Evolutionary conservation across 64 coral and sea anemone species (phyloP), one percentile per base, ranked within the genome.

Genomic region (Acropora tenuis): DNA sequence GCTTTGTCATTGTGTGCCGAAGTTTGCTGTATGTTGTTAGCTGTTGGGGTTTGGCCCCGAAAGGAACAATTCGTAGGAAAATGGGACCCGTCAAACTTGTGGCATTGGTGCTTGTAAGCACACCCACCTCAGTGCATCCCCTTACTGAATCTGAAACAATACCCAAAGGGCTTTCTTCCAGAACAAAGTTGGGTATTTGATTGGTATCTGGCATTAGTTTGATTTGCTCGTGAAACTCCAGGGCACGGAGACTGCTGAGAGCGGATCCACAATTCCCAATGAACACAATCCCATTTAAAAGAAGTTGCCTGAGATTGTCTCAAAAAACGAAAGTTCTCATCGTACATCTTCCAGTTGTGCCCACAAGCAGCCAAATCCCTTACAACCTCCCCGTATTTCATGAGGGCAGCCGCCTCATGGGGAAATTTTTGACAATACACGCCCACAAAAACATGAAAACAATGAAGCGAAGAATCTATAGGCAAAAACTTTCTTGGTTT

Each of bases 371-470:
- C 88, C 74, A 90, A 79, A 45, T 80, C 76, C 52, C 41, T 75
- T 10, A 90, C 50, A 48, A 90, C 45, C 30, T 78, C 74, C 58
- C 76, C 88, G 60, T 90, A 90, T 80, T 90, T 90, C 88, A 80
- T 80, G 2, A 90, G 50, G 44, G 73, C 50, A 44, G 87, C 74
- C 17, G 74, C 87, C 87, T 89, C 74, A 78, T 41, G 57, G 30
- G 75, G 74, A 13, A 78, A 90, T 71, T 90, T 79, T 57, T n/a
- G 17, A 48, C 20, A 65, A 66, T 90, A 90, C 10, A 90, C 57
- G 1, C 88, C 61, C 48, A 88, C 86, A 78, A 88, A 88, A 30
- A 88, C 55, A 13, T 50, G 73, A 53, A 88, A 88, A 58, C 47
- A 45, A 50, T 72, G n/a, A 40, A 88, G 69, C 48, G 73, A 74